Evolutionary conservation across 2,113 vertebrate genomes (phyloP), one percentile per base, ranked within the genome.

Genomic region (Lontra canadensis): DNA sequence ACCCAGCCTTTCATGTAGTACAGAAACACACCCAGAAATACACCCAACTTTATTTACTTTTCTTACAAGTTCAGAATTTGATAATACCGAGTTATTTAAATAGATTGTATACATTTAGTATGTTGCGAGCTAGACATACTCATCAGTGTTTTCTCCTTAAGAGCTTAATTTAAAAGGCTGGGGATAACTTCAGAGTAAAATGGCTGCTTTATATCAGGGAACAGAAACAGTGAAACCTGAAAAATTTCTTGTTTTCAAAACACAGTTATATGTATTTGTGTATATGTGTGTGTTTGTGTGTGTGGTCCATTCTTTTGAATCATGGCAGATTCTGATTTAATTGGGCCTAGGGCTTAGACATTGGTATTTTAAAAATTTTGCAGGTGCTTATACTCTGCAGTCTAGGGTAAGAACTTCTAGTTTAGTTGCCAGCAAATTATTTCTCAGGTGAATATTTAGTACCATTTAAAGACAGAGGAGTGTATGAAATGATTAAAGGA

Each of bases 361-460:
- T 86, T 94, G 11, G 23, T 93, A n/a, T 82, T 95, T 94, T 95
- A 14, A 80, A 82, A 79, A 57, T 26, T 79, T 34, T 93, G 10
- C 9, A 80, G 65, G 31, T 86, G 31, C 36, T 97, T 86, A 0
- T 87, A 83, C 6, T 87, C 2, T 96, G 39, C 39, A 83, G 47
- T 42, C 34, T 81, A 76, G 80, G 7, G 1, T 76, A 92, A 80
- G 18, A 96, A 90, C 63, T 92, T 85, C 49, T 80, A 91, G 29
- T 96, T 96, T 74, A 81, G 25, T 83, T 82, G 26, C 29, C 67
- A 87, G 7, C 3, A 95, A 52, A 55, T 92, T 81, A 76, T 47
- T 93, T 96, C 52, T 94, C 26, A 96, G 59, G 47, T 74, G 69
- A 89, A 44, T 97, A 88, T 94, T 87, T 74, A 42, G 57, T 92